Evolutionary conservation across 1,140 invertebrate genomes (phyloP), one percentile per base, ranked within the genome.

Genomic region (Zaprionus ornatus): DNA sequence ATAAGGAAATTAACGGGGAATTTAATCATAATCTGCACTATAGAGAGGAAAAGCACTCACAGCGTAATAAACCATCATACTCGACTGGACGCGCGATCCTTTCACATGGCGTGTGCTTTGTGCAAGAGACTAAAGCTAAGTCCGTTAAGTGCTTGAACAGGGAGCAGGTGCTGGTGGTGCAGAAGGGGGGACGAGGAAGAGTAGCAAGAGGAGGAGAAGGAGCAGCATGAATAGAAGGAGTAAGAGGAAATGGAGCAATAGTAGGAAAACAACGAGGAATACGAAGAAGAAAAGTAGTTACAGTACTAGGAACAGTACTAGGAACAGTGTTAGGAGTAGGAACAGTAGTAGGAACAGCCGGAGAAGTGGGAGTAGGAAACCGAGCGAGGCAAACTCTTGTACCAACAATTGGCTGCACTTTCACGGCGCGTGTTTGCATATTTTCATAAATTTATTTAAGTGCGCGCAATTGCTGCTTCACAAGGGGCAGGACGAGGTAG

Each of bases 361-460:
- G 29, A 32, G 29, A 3, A 32, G 9, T 10, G 10, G 45, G 6
- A 17, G 40, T 4, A 19, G 21, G 19, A 19, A 54, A 15, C 62
- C 27, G 45, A 56, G 23, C 29, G 25, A 60, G 10, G 9, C 15
- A 10, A 3, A 54, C 45, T 57, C 32, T 40, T 32, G 17, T 37
- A 17, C 15, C 62, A 54, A 56, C 65, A 64, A 78, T 78, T 69
- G 75, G 71, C 45, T 69, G 71, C 72, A 74, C 59, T 74, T 64
- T 55, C 19, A 7, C 10, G 7, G 23, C 15, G 45, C 63, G 64
- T 66, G 64, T 66, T 76, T 67, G 63, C 55, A 73, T 73, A 73
- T 54, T 60, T 77, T 74, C 66, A 78, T 75, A 78, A 75, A 78
- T 70, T 78, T 68, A 15, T 29, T 69, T 59, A 52, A 73, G 69